Conservation (phyloP, 2,797 vertebrate species). For the Sebastes nivosus region DNA sequence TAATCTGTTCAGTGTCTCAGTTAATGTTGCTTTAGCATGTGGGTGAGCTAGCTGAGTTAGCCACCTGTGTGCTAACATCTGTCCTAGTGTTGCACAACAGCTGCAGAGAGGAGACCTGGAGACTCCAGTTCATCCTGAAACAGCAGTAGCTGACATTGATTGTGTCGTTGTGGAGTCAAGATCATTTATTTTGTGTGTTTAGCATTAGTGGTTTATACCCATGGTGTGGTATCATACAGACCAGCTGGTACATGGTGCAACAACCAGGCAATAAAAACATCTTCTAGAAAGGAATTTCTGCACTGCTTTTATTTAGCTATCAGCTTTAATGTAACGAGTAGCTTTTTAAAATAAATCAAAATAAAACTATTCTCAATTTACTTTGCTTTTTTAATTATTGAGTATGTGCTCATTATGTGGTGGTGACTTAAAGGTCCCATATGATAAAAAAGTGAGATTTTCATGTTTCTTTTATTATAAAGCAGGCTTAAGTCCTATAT, state of each 20-base stretch:
- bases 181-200: neutral
- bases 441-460: too few relatives aligned
- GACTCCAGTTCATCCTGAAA: rapidly evolving
- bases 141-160: rapidly evolving
- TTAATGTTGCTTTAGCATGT: neutral
- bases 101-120: neutral
- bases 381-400: neutral
- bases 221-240: neutral
- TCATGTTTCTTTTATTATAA: too few relatives aligned
- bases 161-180: neutral
- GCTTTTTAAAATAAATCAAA: neutral
- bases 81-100: slow-evolving; percentile 5
- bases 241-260: neutral
- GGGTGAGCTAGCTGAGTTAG: slow-evolving; percentile 9
- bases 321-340: neutral
- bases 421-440: too few relatives aligned
- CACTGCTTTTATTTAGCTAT: neutral
- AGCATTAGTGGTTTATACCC: too few relatives aligned
- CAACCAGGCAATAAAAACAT: neutral
- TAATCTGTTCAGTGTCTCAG: neutral
- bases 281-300: neutral
- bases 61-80: slow-evolving; percentile 4
- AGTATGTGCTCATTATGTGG: neutral
- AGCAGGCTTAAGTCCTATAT: too few relatives aligned
- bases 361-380: neutral